Evolutionary conservation across 1,140 invertebrate species (phyloP), one percentile per base, ranked within the genome.

Genomic region (Chlorops oryzae): DNA sequence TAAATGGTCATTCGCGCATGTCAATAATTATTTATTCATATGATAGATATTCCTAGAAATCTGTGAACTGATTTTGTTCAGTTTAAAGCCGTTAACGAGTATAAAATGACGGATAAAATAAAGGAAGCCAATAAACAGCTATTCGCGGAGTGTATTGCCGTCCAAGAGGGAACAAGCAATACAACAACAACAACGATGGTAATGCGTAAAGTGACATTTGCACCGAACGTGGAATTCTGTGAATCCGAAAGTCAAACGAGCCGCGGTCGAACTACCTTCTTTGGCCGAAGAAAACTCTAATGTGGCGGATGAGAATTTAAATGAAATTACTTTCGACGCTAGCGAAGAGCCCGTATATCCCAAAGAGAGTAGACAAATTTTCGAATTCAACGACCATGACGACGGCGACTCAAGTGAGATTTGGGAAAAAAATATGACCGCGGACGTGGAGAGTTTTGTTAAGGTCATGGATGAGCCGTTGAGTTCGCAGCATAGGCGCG

Each of bases 81-180:
- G n/a, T 55, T 71, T 18, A 63, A 64, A 50, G 61, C 67, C 10
- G 70, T 72, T 38, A 72, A 72, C 54, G 69, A 70, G 42, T 72
- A 72, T 54, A 72, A 72, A 50, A 72, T 72, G 50, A 65, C 61
- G 48, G 69, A 72, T 41, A 68, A 65, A 57, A 72, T 72, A 20
- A 70, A 70, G 47, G 63, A 70, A 51, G 70, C 70, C 23, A 72
- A 72, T 49, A 67, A 72, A 49, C 58, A 61, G 54, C 51, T 72
- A 13, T 72, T 72, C 32, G 59, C 58, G 3, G 23, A 49, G 15
- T 50, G 47, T 6, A 46, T 54, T n/a, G 28, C 13, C 2, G 43
- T 50, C n/a, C 42, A 15, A 2, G 41, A 40, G 1, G 32, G 39
- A 5, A 46, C 40, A 3, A 51, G 56, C 24, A 50, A 59, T 24